phyloP scores from a whole-genome alignment of 2,888 invertebrate genomes.

The Embidobia sp. region DNA sequence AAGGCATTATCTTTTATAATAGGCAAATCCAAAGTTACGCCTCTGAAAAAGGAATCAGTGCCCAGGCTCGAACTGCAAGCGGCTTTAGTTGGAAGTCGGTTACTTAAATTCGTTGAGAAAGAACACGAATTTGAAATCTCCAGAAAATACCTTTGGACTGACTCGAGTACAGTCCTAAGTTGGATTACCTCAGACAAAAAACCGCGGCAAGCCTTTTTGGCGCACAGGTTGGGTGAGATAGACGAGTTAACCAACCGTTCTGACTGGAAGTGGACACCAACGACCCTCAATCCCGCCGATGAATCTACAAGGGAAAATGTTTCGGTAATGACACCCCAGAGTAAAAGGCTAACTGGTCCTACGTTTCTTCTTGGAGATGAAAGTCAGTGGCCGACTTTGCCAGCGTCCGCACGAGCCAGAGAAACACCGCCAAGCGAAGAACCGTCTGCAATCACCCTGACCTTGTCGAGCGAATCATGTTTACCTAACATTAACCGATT shows the following conservation, averaged over 20 bases:
- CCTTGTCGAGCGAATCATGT: too few species aligned
- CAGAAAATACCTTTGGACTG: neutral
- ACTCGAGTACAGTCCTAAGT: neutral
- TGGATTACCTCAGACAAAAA: neutral
- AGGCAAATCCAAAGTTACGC: conserved; percentile 8
- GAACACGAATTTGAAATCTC: neutral
- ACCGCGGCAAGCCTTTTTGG: neutral
- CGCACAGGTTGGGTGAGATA: conserved; percentile 8
- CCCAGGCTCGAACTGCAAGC: conserved; percentile 23
- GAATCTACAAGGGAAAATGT: neutral
- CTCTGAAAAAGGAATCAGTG: conserved; percentile 3
- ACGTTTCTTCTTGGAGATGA: too few species aligned
- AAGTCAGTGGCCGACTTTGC: too few species aligned
- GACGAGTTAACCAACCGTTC: neutral
- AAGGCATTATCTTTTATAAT: neutral
- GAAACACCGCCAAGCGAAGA: too few species aligned
- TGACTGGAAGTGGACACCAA: conserved; percentile 9
- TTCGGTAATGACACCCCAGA: too few species aligned
- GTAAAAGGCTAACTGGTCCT: too few species aligned
- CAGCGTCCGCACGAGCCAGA: too few species aligned
- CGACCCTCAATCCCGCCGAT: neutral
- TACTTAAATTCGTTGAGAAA: neutral
- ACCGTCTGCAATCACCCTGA: too few species aligned
- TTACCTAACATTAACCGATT: too few species aligned
- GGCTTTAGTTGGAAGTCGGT: neutral